phyloP scores from a whole-genome alignment of 2,113 vertebrate genomes.

The Axis porcinus region DNA sequence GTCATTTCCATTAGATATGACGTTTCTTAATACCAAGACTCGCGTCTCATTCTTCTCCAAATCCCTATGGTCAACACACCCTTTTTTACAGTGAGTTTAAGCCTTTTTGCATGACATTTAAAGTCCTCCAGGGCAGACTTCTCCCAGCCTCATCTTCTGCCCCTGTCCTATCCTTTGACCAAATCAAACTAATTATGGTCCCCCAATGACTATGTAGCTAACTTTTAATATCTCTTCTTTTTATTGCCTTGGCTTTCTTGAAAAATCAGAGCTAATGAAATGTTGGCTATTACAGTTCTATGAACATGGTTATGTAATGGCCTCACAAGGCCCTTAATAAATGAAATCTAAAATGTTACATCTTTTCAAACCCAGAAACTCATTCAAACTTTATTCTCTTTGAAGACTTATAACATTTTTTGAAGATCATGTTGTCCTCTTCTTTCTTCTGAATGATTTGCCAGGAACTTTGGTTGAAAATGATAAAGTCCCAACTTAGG shows the following conservation, averaged over 20 bases:
- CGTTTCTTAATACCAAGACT: neutral
- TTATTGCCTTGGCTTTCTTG: slow-evolving; percentile 49
- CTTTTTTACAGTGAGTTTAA: neutral
- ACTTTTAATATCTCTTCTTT: slow-evolving; percentile 51
- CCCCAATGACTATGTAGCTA: slow-evolving; percentile 52
- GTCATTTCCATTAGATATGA: neutral
- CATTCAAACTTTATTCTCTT: neutral
- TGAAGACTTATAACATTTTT: slow-evolving; percentile 19
- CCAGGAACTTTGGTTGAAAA: neutral
- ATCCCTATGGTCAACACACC: neutral
- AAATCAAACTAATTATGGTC: slow-evolving; percentile 51
- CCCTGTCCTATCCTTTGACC: neutral
- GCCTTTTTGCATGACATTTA: neutral
- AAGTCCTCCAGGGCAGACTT: neutral
- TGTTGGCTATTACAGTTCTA: slow-evolving; percentile 29
- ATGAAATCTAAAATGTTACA: slow-evolving; percentile 43
- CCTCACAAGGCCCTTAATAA: neutral
- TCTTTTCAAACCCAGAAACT: slow-evolving; percentile 20
- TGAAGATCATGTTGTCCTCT: neutral
- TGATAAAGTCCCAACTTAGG: neutral
- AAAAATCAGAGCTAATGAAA: slow-evolving; percentile 61
- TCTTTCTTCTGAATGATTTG: neutral
- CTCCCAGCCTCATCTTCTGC: neutral
- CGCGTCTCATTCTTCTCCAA: neutral
- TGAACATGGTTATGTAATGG: neutral